Evolutionary conservation across 2,113 vertebrate species (phyloP).

Genomic region (Alligator mississippiensis): DNA sequence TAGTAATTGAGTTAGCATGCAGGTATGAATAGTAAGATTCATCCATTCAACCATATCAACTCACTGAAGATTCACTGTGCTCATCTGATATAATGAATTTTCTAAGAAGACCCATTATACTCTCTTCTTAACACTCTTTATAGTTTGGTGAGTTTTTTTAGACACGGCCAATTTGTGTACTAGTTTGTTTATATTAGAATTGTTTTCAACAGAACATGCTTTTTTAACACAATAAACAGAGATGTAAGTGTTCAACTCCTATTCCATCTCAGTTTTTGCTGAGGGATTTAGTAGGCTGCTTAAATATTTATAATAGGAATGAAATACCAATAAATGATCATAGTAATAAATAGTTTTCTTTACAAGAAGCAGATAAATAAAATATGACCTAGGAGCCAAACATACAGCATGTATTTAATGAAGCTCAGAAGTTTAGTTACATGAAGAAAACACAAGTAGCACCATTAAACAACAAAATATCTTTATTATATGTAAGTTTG

Average conservation of each 20-base stretch:
- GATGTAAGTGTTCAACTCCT: slow-evolving; percentile 46
- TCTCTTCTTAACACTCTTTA: not conserved
- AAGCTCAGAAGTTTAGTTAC: not conserved
- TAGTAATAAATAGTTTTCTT: not conserved
- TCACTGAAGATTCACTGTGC: not conserved
- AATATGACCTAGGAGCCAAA: not conserved
- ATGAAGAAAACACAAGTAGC: not conserved
- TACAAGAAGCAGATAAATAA: not conserved
- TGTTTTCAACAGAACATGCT: slow-evolving; percentile 43
- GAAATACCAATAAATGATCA: slow-evolving; percentile 22
- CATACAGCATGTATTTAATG: not conserved
- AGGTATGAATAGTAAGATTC: not conserved
- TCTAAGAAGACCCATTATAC: not conserved
- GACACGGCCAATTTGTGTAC: not conserved
- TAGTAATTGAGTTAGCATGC: not conserved
- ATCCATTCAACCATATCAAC: not conserved
- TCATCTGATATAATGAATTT: not conserved
- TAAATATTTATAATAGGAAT: slow-evolving; percentile 25
- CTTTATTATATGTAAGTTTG: not conserved
- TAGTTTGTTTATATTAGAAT: slow-evolving; percentile 24
- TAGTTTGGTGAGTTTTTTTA: not conserved
- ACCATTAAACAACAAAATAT: not conserved
- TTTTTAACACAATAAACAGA: slow-evolving; percentile 46
- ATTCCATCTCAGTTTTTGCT: slow-evolving; percentile 37
- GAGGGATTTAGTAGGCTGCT: slow-evolving; percentile 33